phyloP scores from a whole-genome alignment of 2,888 invertebrate species.

The Scaptomyza parva region DNA sequence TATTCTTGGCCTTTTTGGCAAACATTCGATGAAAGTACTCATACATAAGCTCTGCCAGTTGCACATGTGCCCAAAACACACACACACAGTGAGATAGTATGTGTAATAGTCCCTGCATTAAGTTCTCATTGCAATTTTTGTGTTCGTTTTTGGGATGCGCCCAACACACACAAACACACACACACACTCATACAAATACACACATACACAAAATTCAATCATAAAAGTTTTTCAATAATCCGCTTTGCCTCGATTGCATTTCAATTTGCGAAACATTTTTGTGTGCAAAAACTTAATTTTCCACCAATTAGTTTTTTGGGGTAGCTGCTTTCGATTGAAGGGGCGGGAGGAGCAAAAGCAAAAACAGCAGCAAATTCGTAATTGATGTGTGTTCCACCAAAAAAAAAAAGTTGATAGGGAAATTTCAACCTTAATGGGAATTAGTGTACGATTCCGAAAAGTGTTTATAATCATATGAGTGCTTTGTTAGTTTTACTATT shows the following conservation, averaged over 20 bases:
- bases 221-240: constrained; percentile 82
- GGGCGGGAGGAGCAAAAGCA: background rate
- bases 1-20: constrained; percentile 63
- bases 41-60: constrained; percentile 72
- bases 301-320: constrained; percentile 82
- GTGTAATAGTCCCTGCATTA: constrained; percentile 53
- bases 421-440: constrained; percentile 14
- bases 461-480: too few relatives aligned
- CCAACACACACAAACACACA: constrained; percentile 1
- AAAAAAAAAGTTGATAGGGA: constrained; percentile 14
- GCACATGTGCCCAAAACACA: constrained; percentile 61
- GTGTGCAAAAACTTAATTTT: constrained; percentile 82
- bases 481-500: too few relatives aligned
- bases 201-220: constrained; percentile 74
- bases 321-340: constrained; percentile 12
- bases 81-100: background rate
- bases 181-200: background rate
- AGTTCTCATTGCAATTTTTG: constrained; percentile 67
- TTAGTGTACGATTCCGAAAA: background rate
- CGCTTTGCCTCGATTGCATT: constrained; percentile 81
- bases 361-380: constrained; percentile 37
- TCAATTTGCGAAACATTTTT: constrained; percentile 80
- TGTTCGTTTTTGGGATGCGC: constrained; percentile 34
- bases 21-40: constrained; percentile 61
- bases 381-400: constrained; percentile 60